Evolutionary conservation across 2,113 vertebrate genomes (phyloP).

Genomic region (human): GRCh38 chr2:161667001-161667500

Average conservation of each 20-base stretch:
- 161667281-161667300: neutral
- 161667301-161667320: neutral
- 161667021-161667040: conserved; percentile 25
- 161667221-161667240: neutral
- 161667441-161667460: neutral
- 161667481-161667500: neutral
- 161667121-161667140: neutral
- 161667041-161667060: conserved; percentile 5
- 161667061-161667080: neutral
- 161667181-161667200: neutral
- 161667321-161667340: neutral
- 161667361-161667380: neutral
- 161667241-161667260: conserved; percentile 26
- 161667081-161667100: neutral
- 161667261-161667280: conserved; percentile 1
- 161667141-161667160: conserved; percentile 17
- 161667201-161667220: neutral
- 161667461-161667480: conserved; percentile 17
- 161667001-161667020: conserved; percentile 40
- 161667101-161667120: conserved; percentile 17
- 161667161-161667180: neutral
- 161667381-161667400: conserved; percentile 25
- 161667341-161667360: conserved; percentile 1
- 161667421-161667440: neutral
- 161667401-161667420: neutral